A percentile compares a stretch with the other conserved stretches of the same genome.
These are phyloP conservation scores for Drosophila multiciliata DNA, from an alignment of 2,888 invertebrate genomes.

Conservation along the genomic window DNA sequence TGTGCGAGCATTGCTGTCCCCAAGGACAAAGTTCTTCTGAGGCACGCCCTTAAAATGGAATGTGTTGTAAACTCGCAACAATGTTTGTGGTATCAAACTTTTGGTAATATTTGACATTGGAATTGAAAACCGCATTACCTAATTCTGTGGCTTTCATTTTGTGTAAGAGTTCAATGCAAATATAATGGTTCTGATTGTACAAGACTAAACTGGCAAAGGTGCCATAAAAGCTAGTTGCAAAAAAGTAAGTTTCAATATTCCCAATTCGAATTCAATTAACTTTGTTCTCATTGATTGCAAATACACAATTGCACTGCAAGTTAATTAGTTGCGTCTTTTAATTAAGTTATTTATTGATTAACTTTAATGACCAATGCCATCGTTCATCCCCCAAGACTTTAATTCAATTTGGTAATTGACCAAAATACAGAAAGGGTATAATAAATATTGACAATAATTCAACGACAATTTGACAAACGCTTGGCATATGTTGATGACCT, in stretches of 20 bases:
- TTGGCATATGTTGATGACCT: slow-evolving; percentile 24
- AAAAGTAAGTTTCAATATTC: slow-evolving; percentile 3
- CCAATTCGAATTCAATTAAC: slow-evolving; percentile 39
- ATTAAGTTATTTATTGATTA: slow-evolving; percentile 30
- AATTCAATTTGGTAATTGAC: slow-evolving; percentile 52
- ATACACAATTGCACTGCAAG: slow-evolving; percentile 16
- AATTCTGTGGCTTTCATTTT: slow-evolving; percentile 31
- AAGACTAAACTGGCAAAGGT: slow-evolving; percentile 11
- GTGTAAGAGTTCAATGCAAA: slow-evolving; percentile 47
- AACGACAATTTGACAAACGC: slow-evolving; percentile 7
- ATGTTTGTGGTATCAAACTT: slow-evolving; percentile 33
- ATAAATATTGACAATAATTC: slow-evolving; percentile 24
- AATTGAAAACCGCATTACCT: slow-evolving; percentile 44
- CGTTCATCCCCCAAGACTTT: slow-evolving; percentile 35
- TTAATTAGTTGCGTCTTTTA: slow-evolving; percentile 27
- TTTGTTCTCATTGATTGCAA: slow-evolving; percentile 4
- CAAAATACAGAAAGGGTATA: slow-evolving; percentile 17
- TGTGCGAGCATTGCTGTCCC: slow-evolving; percentile 27
- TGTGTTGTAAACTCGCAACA: slow-evolving; percentile 40
- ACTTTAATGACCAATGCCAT: slow-evolving; percentile 38
- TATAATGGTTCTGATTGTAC: slow-evolving; percentile 48
- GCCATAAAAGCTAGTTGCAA: not conserved
- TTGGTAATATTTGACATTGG: slow-evolving; percentile 40
- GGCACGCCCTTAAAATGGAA: slow-evolving; percentile 25
- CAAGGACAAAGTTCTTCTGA: slow-evolving; percentile 26